These are phyloP conservation scores for Amazonetta brasiliensis DNA, from an alignment of 2,797 vertebrate species.

Conservation along the genomic window DNA sequence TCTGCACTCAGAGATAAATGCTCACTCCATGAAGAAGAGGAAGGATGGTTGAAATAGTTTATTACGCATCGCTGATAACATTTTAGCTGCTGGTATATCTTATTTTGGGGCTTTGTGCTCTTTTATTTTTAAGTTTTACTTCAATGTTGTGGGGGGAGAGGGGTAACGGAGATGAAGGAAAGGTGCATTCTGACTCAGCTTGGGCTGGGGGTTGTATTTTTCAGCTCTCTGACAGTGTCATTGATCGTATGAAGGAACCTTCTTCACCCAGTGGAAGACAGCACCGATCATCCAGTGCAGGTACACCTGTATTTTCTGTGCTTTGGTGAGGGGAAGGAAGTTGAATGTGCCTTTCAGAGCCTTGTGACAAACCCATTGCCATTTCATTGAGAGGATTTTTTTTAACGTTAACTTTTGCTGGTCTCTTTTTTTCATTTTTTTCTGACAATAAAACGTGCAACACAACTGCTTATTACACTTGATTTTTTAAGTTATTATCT, in stretches of 20 bases:
- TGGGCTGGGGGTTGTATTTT: background rate
- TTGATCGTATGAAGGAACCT: conserved; percentile 94
- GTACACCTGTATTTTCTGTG: conserved; percentile 39
- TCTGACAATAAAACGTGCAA: background rate
- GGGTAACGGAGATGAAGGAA: accelerated
- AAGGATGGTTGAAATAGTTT: background rate
- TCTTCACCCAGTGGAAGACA: conserved; percentile 54
- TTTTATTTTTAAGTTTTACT: accelerated
- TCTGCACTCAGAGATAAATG: accelerated
- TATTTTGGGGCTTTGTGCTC: background rate
- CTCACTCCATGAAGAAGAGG: accelerated
- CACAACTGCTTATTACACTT: background rate
- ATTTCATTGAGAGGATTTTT: background rate
- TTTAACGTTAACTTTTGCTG: background rate
- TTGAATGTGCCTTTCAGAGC: background rate
- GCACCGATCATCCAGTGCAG: conserved; percentile 60
- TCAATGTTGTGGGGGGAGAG: accelerated
- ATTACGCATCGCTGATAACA: accelerated
- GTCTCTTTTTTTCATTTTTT: background rate
- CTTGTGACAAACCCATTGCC: background rate
- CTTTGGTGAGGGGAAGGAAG: background rate
- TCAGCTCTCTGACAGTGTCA: conserved; percentile 94
- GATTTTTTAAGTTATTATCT: background rate
- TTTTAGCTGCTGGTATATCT: background rate
- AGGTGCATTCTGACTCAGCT: background rate